Evolutionary conservation across 1,140 invertebrate species (phyloP), one percentile per base, ranked within the genome.

Genomic region (Drosophila busckii): DNA sequence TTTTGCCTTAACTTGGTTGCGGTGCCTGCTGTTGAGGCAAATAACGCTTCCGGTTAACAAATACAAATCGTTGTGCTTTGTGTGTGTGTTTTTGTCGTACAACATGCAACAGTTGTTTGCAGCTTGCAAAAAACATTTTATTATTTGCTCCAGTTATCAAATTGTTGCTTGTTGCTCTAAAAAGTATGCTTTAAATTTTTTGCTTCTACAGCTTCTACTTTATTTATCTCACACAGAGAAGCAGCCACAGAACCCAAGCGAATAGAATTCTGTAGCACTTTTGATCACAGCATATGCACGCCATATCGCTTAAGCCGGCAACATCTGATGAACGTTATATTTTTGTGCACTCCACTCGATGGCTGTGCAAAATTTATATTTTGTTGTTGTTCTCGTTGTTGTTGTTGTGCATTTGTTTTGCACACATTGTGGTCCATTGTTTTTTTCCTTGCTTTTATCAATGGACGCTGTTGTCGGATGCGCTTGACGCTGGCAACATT

Each of bases 51-150:
- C 75, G 73, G 73, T 82, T 80, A 73, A 78, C 68, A 82, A 80
- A 80, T 73, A 80, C 75, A 82, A 73, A 82, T 70, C 63, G 71
- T 61, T 53, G 65, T 60, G 34, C 40, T 46, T n/a, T n/a, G n/a
- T n/a, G n/a, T n/a, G n/a, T n/a, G n/a, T n/a, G n/a, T n/a, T n/a
- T 69, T 75, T 55, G 70, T 44, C 56, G 61, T 42, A 59, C 49
- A 66, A 40, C 63, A 78, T 69, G 82, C 73, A 80, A 80, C 73
- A 80, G 73, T 80, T 80, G 73, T 80, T 82, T 69, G 59, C n/a
- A n/a, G n/a, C n/a, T n/a, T n/a, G n/a, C n/a, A n/a, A n/a, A n/a
- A n/a, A n/a, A n/a, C n/a, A n/a, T n/a, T n/a, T n/a, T n/a, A n/a
- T n/a, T n/a, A n/a, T n/a, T n/a, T n/a, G n/a, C n/a, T n/a, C n/a